These are phyloP conservation scores for Gobius niger DNA, from an alignment of 2,113 vertebrate genomes.

Conservation along the genomic window DNA sequence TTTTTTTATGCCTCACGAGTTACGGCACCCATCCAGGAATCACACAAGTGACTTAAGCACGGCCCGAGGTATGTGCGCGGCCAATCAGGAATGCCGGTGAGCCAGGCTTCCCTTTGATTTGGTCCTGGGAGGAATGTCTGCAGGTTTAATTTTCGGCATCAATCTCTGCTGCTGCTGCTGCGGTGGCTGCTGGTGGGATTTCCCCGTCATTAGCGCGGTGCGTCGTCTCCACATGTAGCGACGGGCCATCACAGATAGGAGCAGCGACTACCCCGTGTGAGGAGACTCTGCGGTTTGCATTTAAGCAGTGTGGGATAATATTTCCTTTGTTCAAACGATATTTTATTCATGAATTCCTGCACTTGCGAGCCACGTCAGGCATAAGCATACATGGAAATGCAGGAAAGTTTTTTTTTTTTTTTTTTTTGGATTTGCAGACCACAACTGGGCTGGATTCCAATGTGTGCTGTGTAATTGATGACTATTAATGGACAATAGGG, in stretches of 20 bases:
- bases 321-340: constrained; percentile 72
- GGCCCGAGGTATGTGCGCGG: constrained; percentile 62
- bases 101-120: constrained; percentile 68
- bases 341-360: constrained; percentile 75
- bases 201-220: constrained; percentile 60
- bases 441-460: constrained; percentile 35
- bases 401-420: constrained; percentile 35
- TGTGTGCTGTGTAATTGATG: constrained; percentile 48
- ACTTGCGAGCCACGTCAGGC: constrained; percentile 36
- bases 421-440: constrained; percentile 31
- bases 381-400: constrained; percentile 23
- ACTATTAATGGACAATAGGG: constrained; percentile 20
- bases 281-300: constrained; percentile 50
- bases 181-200: constrained; percentile 28
- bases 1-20: constrained; percentile 26
- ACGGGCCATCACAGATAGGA: constrained; percentile 60
- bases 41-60: constrained; percentile 23
- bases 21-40: constrained; percentile 33
- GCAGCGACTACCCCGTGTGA: constrained; percentile 40
- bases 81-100: constrained; percentile 66
- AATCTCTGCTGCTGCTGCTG: constrained; percentile 42
- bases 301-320: constrained; percentile 65
- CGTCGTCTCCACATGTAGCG: constrained; percentile 56
- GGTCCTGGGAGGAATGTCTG: constrained; percentile 56
- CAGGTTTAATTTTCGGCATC: constrained; percentile 54